Evolutionary conservation across 2,888 invertebrate species (phyloP).

Genomic region (Eudasyphora cyanicolor): DNA sequence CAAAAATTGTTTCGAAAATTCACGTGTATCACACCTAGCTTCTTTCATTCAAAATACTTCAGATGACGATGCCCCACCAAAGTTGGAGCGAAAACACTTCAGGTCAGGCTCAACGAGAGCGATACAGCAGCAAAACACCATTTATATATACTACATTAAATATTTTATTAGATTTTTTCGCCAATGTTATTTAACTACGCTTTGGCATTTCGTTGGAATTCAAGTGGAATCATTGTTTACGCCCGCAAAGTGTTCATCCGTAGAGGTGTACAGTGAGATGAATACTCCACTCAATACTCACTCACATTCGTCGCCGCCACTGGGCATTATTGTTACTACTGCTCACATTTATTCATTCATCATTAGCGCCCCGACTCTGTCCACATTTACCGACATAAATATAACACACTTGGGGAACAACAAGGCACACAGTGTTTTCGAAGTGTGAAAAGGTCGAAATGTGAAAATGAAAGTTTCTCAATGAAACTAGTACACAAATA

Average conservation of each 20-base stretch:
- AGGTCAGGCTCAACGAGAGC: neutral
- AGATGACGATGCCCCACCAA: neutral
- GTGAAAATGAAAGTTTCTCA: too few relatives aligned
- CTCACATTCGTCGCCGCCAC: neutral
- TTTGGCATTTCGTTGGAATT: slow-evolving; percentile 43
- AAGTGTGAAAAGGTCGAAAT: too few relatives aligned
- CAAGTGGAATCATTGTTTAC: slow-evolving; percentile 24
- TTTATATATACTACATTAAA: neutral
- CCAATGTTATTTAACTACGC: slow-evolving; percentile 3
- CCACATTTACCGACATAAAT: neutral
- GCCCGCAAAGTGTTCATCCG: neutral
- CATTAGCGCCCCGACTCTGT: slow-evolving; percentile 19
- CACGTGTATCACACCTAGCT: neutral
- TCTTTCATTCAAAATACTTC: too few relatives aligned
- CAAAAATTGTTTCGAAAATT: neutral
- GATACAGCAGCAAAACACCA: neutral
- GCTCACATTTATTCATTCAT: slow-evolving; percentile 7
- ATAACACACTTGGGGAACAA: neutral
- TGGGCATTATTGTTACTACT: neutral
- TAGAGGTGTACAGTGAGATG: neutral
- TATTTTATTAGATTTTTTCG: neutral
- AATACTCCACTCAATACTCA: neutral
- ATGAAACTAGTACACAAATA: too few relatives aligned
- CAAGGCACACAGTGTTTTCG: neutral
- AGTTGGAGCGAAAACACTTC: neutral